Evolutionary conservation across 2,888 invertebrate genomes (phyloP), one percentile per base, ranked within the genome.

Genomic region (Chloroclystis v-ata): DNA sequence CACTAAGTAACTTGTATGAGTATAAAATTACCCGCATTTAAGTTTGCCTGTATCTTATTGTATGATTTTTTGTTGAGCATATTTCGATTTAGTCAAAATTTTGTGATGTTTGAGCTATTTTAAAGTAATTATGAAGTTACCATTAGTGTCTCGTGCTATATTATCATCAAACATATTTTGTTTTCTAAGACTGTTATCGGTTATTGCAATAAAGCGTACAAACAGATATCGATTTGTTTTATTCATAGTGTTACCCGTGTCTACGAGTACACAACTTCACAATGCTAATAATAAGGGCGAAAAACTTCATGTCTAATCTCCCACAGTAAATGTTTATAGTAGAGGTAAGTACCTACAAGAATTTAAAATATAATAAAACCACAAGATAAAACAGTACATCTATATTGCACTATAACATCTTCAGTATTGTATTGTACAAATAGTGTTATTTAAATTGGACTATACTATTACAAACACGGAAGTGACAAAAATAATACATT

Each of bases 371-470:
- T 40, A 72, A 72, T 67, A 43, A 72, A 72, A 72, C 69, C 54
- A 59, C 10, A 28, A 46, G 33, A 46, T 77, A 78, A 83, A 84
- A 84, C 85, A 84, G 76, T 86, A 85, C 82, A 78, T 85, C 84
- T 86, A 85, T 85, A 85, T 86, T 86, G 85, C 85, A 86, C 84
- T 85, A 82, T 85, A 86, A 86, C 85, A 84, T 86, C 78, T 85
- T 82, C n/a, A n/a, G 82, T 78, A 80, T 78, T 78, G 65, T 81
- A 78, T 81, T 83, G 77, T 85, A 85, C 79, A 85, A 82, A 76
- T 75, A 69, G 78, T 77, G 74, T 78, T 39, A 69, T 75, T 58
- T 32, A 20, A 13, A 61, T 61, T 65, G 58, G 56, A 65, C 66
- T 64, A 68, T 58, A 53, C 58, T 63, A 64, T 57, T 65, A 68